These are phyloP conservation scores for Melinopterus prodromus DNA, from an alignment of 2,888 invertebrate species.

Conservation along the genomic window DNA sequence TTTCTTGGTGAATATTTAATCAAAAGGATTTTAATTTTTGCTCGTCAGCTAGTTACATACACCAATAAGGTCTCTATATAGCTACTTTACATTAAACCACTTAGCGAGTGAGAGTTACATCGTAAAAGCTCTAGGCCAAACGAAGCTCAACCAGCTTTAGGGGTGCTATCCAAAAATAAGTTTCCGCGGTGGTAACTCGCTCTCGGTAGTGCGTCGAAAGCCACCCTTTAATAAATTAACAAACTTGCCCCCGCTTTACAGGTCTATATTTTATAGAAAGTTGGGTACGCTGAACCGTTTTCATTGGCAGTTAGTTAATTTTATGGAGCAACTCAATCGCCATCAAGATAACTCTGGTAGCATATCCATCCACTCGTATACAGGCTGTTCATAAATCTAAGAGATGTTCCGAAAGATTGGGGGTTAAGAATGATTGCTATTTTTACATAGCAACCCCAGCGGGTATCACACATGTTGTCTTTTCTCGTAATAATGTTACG, in stretches of 20 bases:
- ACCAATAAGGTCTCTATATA: background rate
- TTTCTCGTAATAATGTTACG: too few relatives aligned
- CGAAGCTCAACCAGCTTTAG: too few relatives aligned
- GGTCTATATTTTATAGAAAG: background rate
- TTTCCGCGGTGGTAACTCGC: background rate
- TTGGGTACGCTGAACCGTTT: background rate
- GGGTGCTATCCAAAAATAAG: background rate
- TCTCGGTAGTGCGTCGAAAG: background rate
- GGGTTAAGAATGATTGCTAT: too few relatives aligned
- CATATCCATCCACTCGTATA: background rate
- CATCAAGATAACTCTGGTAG: background rate
- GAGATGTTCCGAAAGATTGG: background rate
- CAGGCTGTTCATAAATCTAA: background rate
- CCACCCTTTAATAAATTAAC: background rate
- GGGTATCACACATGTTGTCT: too few relatives aligned
- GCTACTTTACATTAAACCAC: background rate
- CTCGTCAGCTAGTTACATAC: background rate
- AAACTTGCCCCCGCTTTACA: background rate
- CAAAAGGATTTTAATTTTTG: conserved; percentile 24
- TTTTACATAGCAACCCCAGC: too few relatives aligned
- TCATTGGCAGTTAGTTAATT: background rate
- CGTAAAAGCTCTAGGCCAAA: background rate
- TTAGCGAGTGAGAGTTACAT: background rate
- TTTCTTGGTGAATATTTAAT: conserved; percentile 22
- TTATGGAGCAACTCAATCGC: background rate